Evolutionary conservation across 2,113 vertebrate species (phyloP).

Genomic region (Pycnonotus jocosus): DNA sequence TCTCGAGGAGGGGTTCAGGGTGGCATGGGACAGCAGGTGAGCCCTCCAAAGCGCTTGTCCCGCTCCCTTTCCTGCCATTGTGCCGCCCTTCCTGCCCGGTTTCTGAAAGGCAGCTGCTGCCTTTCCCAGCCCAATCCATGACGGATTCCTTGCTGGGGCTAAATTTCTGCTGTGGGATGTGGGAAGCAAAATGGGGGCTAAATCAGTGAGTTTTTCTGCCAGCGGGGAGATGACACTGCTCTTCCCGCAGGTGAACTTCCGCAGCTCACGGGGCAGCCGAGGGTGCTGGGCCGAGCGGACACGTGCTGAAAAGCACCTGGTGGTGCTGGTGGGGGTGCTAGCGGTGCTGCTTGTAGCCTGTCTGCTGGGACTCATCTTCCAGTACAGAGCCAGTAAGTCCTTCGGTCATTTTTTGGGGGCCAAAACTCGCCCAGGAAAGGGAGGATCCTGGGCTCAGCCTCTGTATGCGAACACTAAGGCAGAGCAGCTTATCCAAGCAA

Average conservation of each 20-base stretch:
- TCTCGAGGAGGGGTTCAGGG: background rate
- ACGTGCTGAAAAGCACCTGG: constrained; percentile 73
- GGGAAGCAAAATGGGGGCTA: background rate
- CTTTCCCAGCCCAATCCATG: background rate
- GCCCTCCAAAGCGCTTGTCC: background rate
- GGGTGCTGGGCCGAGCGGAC: constrained; percentile 80
- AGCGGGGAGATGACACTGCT: background rate
- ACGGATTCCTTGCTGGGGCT: accelerated
- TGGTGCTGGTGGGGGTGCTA: constrained; percentile 71
- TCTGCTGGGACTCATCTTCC: constrained; percentile 75
- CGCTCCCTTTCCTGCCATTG: constrained; percentile 70
- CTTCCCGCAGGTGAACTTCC: constrained; percentile 80
- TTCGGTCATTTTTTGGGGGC: background rate
- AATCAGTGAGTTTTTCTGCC: background rate
- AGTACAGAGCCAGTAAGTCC: constrained; percentile 85
- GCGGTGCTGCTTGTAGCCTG: constrained; percentile 68
- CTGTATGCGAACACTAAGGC: accelerated
- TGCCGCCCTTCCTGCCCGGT: constrained; percentile 59
- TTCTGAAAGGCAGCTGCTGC: constrained; percentile 36
- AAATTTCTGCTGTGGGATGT: background rate
- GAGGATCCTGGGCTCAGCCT: background rate
- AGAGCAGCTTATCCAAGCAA: background rate
- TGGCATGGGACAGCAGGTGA: constrained; percentile 22
- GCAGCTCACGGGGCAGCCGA: background rate
- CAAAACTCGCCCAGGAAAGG: background rate